Conservation (phyloP, 1,140 invertebrate species). For the Polypedilum pembai region DNA sequence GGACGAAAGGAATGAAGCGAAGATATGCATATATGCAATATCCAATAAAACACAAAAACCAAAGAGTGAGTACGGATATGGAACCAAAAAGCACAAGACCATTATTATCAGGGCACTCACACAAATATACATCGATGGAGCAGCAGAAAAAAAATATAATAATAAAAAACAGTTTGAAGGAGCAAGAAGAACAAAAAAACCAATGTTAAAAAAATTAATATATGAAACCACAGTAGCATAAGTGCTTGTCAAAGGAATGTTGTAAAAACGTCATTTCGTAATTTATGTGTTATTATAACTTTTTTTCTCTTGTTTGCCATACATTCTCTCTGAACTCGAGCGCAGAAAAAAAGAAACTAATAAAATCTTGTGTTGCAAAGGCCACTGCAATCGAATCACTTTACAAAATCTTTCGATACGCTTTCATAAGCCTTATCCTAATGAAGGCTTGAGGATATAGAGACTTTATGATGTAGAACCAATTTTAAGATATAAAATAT, state of each 20-base stretch:
- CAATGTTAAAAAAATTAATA: constrained; percentile 29
- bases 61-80: neutral
- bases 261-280: constrained; percentile 25
- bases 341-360: constrained; percentile 5
- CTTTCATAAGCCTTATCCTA: neutral
- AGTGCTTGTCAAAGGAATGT: constrained; percentile 24
- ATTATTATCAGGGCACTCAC: neutral
- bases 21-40: constrained; percentile 5
- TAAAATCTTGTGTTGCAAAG: neutral
- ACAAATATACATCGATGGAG: neutral
- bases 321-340: neutral
- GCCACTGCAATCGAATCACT: neutral
- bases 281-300: constrained; percentile 24
- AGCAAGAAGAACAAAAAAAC: constrained; percentile 19
- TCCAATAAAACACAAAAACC: constrained; percentile 27
- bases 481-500: constrained; percentile 20
- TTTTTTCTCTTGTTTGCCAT: constrained; percentile 15
- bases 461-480: constrained; percentile 25
- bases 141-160: neutral
- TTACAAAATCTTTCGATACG: constrained; percentile 19
- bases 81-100: constrained; percentile 14
- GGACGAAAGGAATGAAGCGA: neutral
- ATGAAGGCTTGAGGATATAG: neutral
- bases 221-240: constrained; percentile 28
- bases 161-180: neutral